Conservation (phyloP, 2,797 vertebrate genomes). For the Phyllotis vaccarum region DNA sequence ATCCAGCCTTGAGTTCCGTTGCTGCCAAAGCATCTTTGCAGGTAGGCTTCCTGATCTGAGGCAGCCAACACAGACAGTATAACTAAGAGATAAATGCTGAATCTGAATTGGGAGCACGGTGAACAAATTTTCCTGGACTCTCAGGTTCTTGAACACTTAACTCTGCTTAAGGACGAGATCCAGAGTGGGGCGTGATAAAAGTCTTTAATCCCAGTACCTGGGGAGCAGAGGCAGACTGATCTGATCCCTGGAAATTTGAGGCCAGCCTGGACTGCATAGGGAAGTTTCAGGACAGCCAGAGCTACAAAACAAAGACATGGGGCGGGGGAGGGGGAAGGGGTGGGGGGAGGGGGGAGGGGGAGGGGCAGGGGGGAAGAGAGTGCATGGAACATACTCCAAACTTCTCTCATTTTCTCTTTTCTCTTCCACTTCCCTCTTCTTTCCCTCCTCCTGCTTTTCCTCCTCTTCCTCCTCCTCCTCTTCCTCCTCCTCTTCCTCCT, state of each 20-base stretch:
- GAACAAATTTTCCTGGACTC: constrained; percentile 56
- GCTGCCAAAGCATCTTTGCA: constrained; percentile 55
- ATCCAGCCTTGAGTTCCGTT: constrained; percentile 58
- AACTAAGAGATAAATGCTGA: constrained; percentile 48
- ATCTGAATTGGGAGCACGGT: constrained; percentile 58
- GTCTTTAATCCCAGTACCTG: neutral
- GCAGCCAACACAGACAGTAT: neutral
- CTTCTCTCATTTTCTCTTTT: neutral
- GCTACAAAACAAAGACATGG: neutral
- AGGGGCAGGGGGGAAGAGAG: no score
- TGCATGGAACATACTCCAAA: neutral
- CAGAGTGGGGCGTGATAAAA: neutral
- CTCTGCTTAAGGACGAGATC: constrained; percentile 48
- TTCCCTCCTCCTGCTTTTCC: neutral
- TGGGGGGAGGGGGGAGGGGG: neutral
- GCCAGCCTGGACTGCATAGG: neutral
- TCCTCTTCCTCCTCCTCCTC: neutral
- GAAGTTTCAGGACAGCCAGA: neutral
- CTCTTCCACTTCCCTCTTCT: neutral
- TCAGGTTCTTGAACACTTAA: constrained; percentile 54
- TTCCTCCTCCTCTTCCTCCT: neutral
- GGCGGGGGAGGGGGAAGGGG: neutral
- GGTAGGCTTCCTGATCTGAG: constrained; percentile 55
- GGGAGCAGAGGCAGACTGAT: neutral
- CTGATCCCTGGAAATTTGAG: neutral